Percentiles rank a stretch among this genome's conserved stretches.
phyloP scores from a whole-genome alignment of 35 echinoderm and acorn worm species.

The Holothuria glaberrima region DNA sequence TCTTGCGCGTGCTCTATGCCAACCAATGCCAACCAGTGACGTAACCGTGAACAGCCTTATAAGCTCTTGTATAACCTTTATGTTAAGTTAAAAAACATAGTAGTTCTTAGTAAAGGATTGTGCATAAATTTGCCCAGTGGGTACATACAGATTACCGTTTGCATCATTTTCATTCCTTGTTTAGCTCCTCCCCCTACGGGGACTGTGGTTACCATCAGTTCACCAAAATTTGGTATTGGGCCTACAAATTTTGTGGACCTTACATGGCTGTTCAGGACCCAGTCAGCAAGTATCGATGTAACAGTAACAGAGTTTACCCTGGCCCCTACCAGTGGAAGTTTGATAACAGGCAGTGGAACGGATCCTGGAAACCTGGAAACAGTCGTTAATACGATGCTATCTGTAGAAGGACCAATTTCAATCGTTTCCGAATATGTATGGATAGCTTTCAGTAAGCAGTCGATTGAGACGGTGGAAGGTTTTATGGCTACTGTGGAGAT shows the following conservation, averaged over 20 bases:
- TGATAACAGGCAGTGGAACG: background rate
- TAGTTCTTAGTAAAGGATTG: too few relatives aligned
- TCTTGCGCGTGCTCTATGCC: too few relatives aligned
- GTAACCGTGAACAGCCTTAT: too few relatives aligned
- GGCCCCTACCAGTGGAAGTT: background rate
- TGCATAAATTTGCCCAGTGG: too few relatives aligned
- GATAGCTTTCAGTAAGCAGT: conserved; percentile 1
- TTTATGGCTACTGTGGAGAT: background rate
- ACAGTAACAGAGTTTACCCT: background rate
- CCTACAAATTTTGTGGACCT: background rate
- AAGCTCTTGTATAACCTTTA: too few relatives aligned
- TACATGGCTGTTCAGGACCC: background rate
- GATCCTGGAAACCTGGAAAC: background rate
- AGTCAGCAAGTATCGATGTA: background rate
- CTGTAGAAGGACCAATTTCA: background rate
- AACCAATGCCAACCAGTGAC: too few relatives aligned
- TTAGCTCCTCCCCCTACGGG: background rate
- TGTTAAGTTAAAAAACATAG: too few relatives aligned
- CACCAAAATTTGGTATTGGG: conserved; percentile 7
- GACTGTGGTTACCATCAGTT: background rate
- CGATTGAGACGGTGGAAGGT: background rate
- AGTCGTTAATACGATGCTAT: background rate
- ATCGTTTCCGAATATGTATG: background rate
- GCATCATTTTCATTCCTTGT: too few relatives aligned
- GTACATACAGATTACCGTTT: too few relatives aligned